These are phyloP conservation scores for Paramisgurnus dabryanus DNA, from an alignment of 2,113 vertebrate species.

Conservation along the genomic window DNA sequence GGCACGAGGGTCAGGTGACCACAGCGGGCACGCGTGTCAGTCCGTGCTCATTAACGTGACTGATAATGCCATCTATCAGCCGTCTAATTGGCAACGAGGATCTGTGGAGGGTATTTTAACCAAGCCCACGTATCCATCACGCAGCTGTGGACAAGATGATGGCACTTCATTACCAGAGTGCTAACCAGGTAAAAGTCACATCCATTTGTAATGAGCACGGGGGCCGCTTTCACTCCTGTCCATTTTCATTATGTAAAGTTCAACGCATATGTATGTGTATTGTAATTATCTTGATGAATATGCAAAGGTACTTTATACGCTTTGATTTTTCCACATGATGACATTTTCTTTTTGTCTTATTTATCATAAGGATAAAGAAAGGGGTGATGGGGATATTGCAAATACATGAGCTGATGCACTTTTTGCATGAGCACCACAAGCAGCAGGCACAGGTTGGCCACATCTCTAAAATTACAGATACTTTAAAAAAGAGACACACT, in stretches of 20 bases:
- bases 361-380: no score
- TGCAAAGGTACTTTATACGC: conserved; percentile 32
- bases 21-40: conserved; percentile 51
- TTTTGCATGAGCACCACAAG: no score
- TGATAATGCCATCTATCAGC: conserved; percentile 76
- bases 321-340: conserved; percentile 36
- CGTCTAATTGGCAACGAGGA: conserved; percentile 75
- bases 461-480: no score
- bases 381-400: no score
- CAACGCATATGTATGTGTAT: conserved; percentile 52
- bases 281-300: conserved; percentile 57
- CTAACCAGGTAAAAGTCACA: conserved; percentile 61
- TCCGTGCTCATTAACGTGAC: conserved; percentile 77
- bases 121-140: conserved; percentile 67
- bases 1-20: conserved; percentile 46
- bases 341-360: no score
- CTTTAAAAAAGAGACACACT: no score
- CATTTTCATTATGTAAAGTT: conserved; percentile 59
- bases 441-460: no score
- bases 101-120: conserved; percentile 78
- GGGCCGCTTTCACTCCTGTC: conserved; percentile 51
- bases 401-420: no score
- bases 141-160: conserved; percentile 54
- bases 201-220: conserved; percentile 57
- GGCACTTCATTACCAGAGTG: conserved; percentile 59